Percentiles rank a stretch among this genome's conserved stretches.
These are phyloP conservation scores for Eubasilissa splendida DNA, from an alignment of 2,888 invertebrate species.

Conservation along the genomic window DNA sequence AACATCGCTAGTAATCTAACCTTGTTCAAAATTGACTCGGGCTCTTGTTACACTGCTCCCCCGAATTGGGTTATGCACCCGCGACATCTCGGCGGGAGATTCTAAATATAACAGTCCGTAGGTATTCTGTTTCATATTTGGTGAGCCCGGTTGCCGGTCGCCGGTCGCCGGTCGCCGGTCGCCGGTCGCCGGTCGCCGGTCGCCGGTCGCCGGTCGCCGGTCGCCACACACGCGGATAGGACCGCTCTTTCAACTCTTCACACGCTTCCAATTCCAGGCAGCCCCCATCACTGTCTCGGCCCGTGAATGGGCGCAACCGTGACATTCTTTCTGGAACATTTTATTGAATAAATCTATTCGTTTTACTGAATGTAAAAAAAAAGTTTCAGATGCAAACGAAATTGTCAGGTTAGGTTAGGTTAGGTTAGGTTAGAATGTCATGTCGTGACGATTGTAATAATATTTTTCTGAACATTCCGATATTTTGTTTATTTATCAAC, in stretches of 20 bases:
- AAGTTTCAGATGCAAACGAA: too few species aligned
- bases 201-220: too few species aligned
- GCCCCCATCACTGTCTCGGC: neutral
- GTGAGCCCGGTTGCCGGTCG: neutral
- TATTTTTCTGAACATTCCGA: too few species aligned
- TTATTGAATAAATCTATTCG: neutral
- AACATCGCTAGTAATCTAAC: too few species aligned
- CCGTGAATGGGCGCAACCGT: neutral
- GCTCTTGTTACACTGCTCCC: neutral
- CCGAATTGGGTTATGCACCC: constrained; percentile 18
- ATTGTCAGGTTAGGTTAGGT: too few species aligned
- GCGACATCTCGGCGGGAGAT: constrained; percentile 31
- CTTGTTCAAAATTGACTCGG: neutral
- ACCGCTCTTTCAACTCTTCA: constrained; percentile 23
- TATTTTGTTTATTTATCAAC: too few species aligned
- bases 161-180: too few species aligned
- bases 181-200: too few species aligned
- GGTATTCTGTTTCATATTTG: constrained; percentile 40
- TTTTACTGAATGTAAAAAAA: neutral
- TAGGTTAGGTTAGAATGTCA: too few species aligned
- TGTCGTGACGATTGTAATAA: too few species aligned
- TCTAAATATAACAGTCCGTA: constrained; percentile 33
- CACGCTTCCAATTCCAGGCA: constrained; percentile 25
- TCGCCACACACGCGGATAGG: neutral
- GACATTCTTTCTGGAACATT: neutral